Base-by-base conservation (phyloP, 1,140 invertebrate genomes). In the Drosophila quadrilineata region DNA sequence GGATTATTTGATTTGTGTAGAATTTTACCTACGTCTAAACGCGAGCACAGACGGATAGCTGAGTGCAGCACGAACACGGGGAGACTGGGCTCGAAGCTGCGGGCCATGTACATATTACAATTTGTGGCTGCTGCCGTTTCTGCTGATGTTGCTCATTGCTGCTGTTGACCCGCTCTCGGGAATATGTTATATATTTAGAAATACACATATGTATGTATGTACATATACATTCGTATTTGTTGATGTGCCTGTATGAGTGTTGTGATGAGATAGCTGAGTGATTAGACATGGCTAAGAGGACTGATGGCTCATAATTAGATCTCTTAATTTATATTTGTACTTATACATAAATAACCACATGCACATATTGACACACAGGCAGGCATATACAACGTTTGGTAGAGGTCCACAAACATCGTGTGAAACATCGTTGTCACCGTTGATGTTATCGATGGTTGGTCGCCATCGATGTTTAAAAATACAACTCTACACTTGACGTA, bases 11-110 rank as follows among this genome's bases (percentile, higher is more conserved):
- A 28, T 43, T 54, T n/a, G n/a, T n/a, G n/a, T n/a, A n/a, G n/a
- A 41, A 45, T 28, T 45, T 77, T 85, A 84, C 77, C 79, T 84
- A 74, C 70, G 79, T 77, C 70, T 67, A 71, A 56, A 59, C 74
- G 64, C 73, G 74, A 76, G 59, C 64, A 76, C n/a, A n/a, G n/a
- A 65, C 77, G 59, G 77, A 73, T 73, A 70, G 73, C 73, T 59
- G 77, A 77, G 73, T 82, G 77, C 77, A 84, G 77, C 77, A 77
- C 79, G 79, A 65, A 66, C 79, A 85, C 77, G 66, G 75, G 73
- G 77, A 84, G 75, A 79, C 75, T 79, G 75, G 75, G 75, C 76
- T 56, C 59, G 57, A 67, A 54, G 57, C 56, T 54, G 69, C n/a
- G n/a, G 71, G 60, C 66, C 75, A 67, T 74, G n/a, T n/a, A n/a